Conservation (phyloP, 2,888 invertebrate genomes). For the Orthonevra nobilis region DNA sequence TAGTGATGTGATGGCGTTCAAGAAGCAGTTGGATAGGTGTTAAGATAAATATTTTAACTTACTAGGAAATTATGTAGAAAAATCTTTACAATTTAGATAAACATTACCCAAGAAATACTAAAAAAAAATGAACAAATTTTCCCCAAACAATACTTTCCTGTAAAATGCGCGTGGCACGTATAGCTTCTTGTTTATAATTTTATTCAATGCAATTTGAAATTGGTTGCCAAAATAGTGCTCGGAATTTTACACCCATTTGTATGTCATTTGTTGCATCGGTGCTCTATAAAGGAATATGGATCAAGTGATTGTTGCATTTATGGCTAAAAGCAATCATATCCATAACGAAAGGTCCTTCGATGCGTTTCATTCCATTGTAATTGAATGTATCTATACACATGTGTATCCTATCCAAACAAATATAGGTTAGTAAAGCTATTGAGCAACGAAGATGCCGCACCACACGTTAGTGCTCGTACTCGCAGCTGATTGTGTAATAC, state of each 20-base stretch:
- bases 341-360: conserved; percentile 53
- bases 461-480: not conserved
- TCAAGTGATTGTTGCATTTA: conserved; percentile 48
- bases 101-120: too few relatives aligned
- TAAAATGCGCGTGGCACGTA: conserved; percentile 13
- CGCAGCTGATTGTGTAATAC: conserved; percentile 13
- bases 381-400: too few relatives aligned
- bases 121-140: too few relatives aligned
- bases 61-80: too few relatives aligned
- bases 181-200: conserved; percentile 1
- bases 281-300: conserved; percentile 60
- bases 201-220: conserved; percentile 27
- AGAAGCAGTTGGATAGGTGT: too few relatives aligned
- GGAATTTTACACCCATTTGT: conserved; percentile 56
- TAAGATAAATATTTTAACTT: too few relatives aligned
- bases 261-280: conserved; percentile 40
- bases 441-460: conserved; percentile 2
- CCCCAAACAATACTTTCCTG: too few relatives aligned
- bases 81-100: too few relatives aligned
- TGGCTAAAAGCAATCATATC: conserved; percentile 60
- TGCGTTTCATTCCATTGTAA: not conserved
- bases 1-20: too few relatives aligned
- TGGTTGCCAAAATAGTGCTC: conserved; percentile 16
- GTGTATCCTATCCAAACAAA: too few relatives aligned
- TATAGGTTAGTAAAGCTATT: conserved; percentile 29